phyloP scores from a whole-genome alignment of 2,113 vertebrate genomes.

The Brienomyrus longianalis region DNA sequence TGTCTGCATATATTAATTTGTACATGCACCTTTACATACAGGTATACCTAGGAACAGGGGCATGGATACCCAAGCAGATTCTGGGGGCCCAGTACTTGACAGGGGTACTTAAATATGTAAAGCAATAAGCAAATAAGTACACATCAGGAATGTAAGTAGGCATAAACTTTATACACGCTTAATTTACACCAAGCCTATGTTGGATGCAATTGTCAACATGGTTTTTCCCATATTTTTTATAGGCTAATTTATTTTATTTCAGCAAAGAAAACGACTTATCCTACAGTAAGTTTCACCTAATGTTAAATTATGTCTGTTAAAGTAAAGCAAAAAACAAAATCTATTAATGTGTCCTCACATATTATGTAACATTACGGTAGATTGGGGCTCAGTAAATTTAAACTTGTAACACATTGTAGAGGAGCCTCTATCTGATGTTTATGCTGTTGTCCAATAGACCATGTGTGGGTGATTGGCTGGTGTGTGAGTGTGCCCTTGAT shows the following conservation, averaged over 20 bases:
- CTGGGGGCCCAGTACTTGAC: not conserved
- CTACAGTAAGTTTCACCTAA: not conserved
- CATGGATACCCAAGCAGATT: not conserved
- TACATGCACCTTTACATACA: not conserved
- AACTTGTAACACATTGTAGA: too few relatives aligned
- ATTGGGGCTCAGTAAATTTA: not conserved
- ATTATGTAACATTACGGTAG: not conserved
- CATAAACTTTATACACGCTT: not conserved
- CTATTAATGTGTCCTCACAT: not conserved
- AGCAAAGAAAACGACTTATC: not conserved
- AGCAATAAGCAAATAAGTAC: not conserved
- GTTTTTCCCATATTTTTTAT: not conserved
- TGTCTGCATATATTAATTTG: not conserved
- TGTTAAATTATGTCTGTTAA: not conserved
- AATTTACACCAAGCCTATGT: not conserved
- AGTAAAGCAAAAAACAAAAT: not conserved
- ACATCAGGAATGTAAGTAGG: not conserved
- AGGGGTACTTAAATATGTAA: not conserved
- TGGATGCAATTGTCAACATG: not conserved
- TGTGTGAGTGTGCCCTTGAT: too few relatives aligned
- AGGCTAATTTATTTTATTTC: not conserved
- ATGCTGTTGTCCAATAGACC: not conserved
- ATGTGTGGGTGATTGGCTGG: not conserved
- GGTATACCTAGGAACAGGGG: not conserved
- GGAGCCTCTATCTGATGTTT: not conserved